Evolutionary conservation across 92 coral and sea anemone species (phyloP), one percentile per base, ranked within the genome.

Genomic region (Porites divaricata): DNA sequence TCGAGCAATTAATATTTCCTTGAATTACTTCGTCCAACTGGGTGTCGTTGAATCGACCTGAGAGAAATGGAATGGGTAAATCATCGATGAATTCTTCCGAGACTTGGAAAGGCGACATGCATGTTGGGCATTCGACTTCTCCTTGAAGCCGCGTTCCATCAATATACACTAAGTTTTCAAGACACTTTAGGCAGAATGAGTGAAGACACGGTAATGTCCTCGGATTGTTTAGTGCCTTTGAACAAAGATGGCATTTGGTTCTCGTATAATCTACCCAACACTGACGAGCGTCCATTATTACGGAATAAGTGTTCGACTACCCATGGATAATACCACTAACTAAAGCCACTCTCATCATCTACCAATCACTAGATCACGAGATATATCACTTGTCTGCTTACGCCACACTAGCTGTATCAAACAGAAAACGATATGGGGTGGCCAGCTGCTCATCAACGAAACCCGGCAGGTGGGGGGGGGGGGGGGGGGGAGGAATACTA

Each of bases 131-230:
- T 17, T 21, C 51, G 12, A 78, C 24, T 51, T 49, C 58, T 15
- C 9, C 22, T 15, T 78, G 50, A 65, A 1, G 64, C 1, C 26
- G 28, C 2, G 63, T 65, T 67, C 50, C 16, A 1, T 19, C 83
- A 19, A 0, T 19, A 4, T 48, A 50, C 9, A 63, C 74, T 56
- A 66, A 49, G 54, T 78, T 78, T 26, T 78, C 83, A 1, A 78
- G 65, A 50, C 83, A 66, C 17, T 20, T 23, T 9, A 78, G 21
- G 54, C 83, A 78, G 63, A 78, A 78, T 65, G 83, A 78, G 49
- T 66, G 83, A 19, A 78, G 72, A 26, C 73, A 78, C 14, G 83
- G 74, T 48, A 66, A 16, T 15, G 83, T 78, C 74, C 51, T 78
- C 17, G 83, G 83, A 1, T 77, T 58, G 26, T 77, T 14, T 45